A percentile compares a stretch with the other conserved stretches of the same genome.
phyloP scores from a whole-genome alignment of 2,797 vertebrate genomes.

The Channa striata region DNA sequence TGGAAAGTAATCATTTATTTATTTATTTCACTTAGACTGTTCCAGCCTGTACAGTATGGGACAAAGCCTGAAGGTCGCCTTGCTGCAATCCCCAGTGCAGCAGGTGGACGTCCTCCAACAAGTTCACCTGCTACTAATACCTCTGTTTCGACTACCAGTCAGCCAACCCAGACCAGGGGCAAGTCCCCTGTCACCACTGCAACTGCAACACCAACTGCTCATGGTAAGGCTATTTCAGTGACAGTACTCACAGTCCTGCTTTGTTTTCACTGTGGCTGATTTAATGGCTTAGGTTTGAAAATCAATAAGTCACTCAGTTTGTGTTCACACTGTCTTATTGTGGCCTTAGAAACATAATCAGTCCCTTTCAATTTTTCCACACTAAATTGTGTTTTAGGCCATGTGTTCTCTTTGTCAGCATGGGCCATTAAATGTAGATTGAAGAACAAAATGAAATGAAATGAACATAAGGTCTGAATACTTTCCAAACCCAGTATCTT shows the following conservation, averaged over 20 bases:
- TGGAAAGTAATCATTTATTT: neutral
- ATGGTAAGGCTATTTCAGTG: conserved; percentile 82
- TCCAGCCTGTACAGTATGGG: conserved; percentile 92
- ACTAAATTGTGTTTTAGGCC: too few species aligned
- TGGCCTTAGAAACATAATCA: neutral
- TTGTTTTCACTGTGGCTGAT: conserved; percentile 6
- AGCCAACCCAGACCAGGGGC: conserved; percentile 78
- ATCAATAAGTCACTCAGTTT: neutral
- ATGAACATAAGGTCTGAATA: neutral
- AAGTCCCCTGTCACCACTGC: conserved; percentile 83
- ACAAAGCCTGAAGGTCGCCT: conserved; percentile 94
- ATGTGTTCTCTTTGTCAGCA: too few species aligned
- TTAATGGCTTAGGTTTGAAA: conserved; percentile 2
- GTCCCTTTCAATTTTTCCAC: too few species aligned
- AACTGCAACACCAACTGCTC: conserved; percentile 81
- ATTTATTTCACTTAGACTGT: conserved; percentile 82
- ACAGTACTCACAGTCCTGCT: neutral
- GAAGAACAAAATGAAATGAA: neutral
- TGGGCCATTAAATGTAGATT: neutral
- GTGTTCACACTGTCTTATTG: neutral
- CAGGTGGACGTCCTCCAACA: conserved; percentile 65
- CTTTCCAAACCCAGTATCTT: neutral
- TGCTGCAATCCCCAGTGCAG: conserved; percentile 81
- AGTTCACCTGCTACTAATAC: conserved; percentile 72
- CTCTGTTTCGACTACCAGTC: conserved; percentile 75